Evolutionary conservation across 2,888 invertebrate genomes (phyloP).

Genomic region (Erannis defoliaria): DNA sequence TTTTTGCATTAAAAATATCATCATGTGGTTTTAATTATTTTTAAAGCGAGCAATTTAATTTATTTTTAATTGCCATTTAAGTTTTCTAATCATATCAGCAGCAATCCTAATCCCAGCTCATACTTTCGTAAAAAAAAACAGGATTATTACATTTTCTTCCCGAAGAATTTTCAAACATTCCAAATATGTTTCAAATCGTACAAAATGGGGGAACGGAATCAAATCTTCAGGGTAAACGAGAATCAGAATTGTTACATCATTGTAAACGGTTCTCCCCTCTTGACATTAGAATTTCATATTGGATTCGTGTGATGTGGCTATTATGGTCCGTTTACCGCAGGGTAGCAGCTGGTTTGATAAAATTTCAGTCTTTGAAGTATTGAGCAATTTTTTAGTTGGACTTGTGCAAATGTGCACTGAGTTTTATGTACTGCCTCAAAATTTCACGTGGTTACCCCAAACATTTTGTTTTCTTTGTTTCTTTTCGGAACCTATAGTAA

Average conservation of each 20-base stretch:
- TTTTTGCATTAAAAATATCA: too few species aligned
- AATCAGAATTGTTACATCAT: constrained; percentile 44
- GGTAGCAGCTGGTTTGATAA: constrained; percentile 8
- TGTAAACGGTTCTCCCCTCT: constrained; percentile 38
- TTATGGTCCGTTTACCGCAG: constrained; percentile 12
- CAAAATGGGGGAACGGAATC: constrained; percentile 44
- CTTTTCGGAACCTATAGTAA: too few species aligned
- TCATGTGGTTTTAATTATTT: too few species aligned
- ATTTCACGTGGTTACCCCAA: too few species aligned
- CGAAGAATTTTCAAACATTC: constrained; percentile 34
- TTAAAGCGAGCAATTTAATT: too few species aligned
- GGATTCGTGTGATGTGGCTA: constrained; percentile 35
- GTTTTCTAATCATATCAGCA: neutral
- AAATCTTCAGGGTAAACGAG: constrained; percentile 44
- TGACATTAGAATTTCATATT: constrained; percentile 41
- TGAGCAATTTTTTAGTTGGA: too few species aligned
- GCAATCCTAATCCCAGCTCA: neutral
- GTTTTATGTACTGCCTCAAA: neutral
- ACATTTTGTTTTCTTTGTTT: too few species aligned
- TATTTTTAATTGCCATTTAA: neutral
- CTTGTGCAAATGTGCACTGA: too few species aligned
- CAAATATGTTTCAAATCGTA: constrained; percentile 42
- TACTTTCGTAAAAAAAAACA: neutral
- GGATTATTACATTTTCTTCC: neutral
- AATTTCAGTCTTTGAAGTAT: too few species aligned